These are phyloP conservation scores for Dryomyza anilis DNA, from an alignment of 2,888 invertebrate genomes.

Conservation along the genomic window DNA sequence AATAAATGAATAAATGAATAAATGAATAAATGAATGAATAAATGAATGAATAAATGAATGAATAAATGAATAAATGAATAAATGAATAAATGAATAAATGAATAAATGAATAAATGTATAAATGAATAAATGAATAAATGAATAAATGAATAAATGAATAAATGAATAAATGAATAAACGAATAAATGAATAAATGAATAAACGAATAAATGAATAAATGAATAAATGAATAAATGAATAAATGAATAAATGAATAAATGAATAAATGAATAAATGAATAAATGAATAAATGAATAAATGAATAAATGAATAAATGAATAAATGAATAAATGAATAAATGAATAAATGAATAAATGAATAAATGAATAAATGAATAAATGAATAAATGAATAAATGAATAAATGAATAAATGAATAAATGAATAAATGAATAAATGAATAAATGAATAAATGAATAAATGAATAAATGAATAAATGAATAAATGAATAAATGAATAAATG, in stretches of 20 bases:
- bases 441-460: constrained; percentile 5
- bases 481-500: constrained; percentile 5
- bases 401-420: constrained; percentile 5
- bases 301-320: constrained; percentile 5
- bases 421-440: constrained; percentile 5
- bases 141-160: neutral
- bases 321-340: constrained; percentile 5
- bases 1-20: neutral
- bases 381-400: constrained; percentile 5
- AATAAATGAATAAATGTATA: neutral
- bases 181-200: too few species aligned
- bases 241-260: constrained; percentile 3
- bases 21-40: too few species aligned
- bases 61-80: neutral
- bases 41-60: too few species aligned
- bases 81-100: neutral
- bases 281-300: constrained; percentile 5
- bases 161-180: too few species aligned
- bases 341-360: constrained; percentile 5
- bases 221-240: neutral
- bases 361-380: constrained; percentile 5
- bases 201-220: too few species aligned
- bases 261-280: constrained; percentile 5
- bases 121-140: neutral
- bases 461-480: constrained; percentile 5